Evolutionary conservation across 2,888 invertebrate genomes (phyloP).

Genomic region (Andrena hattorfiana): DNA sequence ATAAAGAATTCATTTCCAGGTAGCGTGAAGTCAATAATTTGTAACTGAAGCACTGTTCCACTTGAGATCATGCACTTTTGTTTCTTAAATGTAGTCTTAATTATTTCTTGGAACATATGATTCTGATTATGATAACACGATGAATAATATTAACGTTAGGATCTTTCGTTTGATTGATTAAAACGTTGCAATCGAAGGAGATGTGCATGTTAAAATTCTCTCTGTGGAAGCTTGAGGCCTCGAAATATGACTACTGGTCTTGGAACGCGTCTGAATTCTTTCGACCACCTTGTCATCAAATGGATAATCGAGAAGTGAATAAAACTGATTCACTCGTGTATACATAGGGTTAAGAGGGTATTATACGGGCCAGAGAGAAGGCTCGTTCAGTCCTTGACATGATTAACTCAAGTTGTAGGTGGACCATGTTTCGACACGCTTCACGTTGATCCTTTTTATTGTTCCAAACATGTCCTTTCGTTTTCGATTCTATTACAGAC

Average conservation of each 20-base stretch:
- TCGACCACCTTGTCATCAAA: constrained; percentile 39
- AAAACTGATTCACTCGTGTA: constrained; percentile 53
- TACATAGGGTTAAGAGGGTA: constrained; percentile 70
- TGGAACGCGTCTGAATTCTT: constrained; percentile 48
- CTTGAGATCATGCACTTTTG: not conserved
- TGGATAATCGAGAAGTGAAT: constrained; percentile 52
- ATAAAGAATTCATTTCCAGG: constrained; percentile 8
- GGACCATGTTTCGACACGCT: constrained; percentile 75
- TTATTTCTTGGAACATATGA: not conserved
- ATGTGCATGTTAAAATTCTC: not conserved
- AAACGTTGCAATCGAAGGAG: not conserved
- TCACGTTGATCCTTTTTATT: constrained; percentile 55
- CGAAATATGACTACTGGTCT: constrained; percentile 23
- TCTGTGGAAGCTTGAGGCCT: not conserved
- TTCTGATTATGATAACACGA: not conserved
- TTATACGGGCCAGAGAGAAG: constrained; percentile 66
- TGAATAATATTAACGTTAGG: not conserved
- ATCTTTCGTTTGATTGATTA: not conserved
- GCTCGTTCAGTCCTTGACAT: constrained; percentile 76
- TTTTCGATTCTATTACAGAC: constrained; percentile 32
- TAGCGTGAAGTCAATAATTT: constrained; percentile 30
- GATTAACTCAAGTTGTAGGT: constrained; percentile 76
- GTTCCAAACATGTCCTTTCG: constrained; percentile 55
- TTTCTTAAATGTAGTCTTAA: too few relatives aligned
- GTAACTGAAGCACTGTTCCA: not conserved